Evolutionary conservation across 2,113 vertebrate genomes (phyloP).

Genomic region (Lycocorax pyrrhopterus): DNA sequence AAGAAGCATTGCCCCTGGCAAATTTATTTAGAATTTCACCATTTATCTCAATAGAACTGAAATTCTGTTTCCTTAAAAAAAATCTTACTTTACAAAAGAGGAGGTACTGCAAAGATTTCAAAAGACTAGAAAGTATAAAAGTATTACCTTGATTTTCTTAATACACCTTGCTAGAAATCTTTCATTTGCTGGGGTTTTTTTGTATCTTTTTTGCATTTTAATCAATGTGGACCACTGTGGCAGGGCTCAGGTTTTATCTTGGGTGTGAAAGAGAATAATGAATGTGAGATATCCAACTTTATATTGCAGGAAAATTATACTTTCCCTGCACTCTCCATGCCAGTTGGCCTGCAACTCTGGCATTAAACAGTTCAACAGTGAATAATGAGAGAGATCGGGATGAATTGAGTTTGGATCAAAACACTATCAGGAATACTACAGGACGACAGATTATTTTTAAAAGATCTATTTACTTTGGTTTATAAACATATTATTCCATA

Average conservation of each 20-base stretch:
- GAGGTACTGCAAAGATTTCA: not conserved
- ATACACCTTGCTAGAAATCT: not conserved
- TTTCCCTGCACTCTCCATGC: slow-evolving; percentile 61
- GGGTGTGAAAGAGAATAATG: slow-evolving; percentile 66
- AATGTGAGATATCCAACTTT: slow-evolving; percentile 58
- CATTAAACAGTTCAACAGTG: slow-evolving; percentile 65
- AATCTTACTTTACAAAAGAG: not conserved
- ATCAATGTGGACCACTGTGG: slow-evolving; percentile 36
- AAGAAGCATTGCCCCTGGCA: not conserved
- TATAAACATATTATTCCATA: slow-evolving; percentile 14
- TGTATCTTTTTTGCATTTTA: not conserved
- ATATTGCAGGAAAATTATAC: slow-evolving; percentile 67
- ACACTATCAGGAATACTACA: not conserved
- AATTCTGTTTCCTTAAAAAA: not conserved
- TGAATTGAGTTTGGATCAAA: slow-evolving; percentile 23
- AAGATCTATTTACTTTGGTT: slow-evolving; percentile 18
- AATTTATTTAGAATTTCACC: not conserved
- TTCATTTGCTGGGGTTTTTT: not conserved
- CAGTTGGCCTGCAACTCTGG: slow-evolving; percentile 47
- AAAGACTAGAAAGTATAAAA: not conserved
- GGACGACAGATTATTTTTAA: not conserved
- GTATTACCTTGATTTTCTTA: not conserved
- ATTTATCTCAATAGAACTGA: not conserved
- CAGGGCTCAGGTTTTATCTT: slow-evolving; percentile 72
- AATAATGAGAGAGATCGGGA: slow-evolving; percentile 65